Evolutionary conservation across 2,797 vertebrate species (phyloP), one percentile per base, ranked within the genome.

Genomic region (Menidia menidia): DNA sequence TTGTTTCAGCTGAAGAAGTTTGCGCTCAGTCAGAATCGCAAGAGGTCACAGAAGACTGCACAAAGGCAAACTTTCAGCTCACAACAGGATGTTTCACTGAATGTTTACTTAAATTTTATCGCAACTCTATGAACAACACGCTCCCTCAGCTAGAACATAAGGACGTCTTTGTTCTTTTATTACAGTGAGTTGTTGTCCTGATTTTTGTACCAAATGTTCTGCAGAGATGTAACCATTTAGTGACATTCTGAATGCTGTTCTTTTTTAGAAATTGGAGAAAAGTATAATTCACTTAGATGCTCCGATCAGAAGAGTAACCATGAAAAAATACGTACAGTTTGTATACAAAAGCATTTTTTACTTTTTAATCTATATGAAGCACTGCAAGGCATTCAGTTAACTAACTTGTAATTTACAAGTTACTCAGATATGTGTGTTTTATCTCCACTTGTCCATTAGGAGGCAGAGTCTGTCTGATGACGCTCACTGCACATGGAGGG

Each of bases 391-490:
- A 13, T 47, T 65, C 16, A 19, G 2, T n/a, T 45, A 43, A 62
- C 3, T 13, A 31, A 32, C 18, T 50, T 4, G 11, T 15, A 4
- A 39, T 4, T 4, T 39, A 9, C 15, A 58, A 19, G 41, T 64
- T 0, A 41, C 60, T 50, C 0, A 61, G 31, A 48, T 45, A 35
- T 68, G 30, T n/a, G 11, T 43, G 16, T 71, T 67, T 44, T 18
- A 44, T 35, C 64, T 57, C 6, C 13, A 51, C 30, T 52, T 79
- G 53, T 82, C 72, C 80, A 80, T 67, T 15, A 33, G 77, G 71
- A 80, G 71, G 81, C 76, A 79, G 79, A 78, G 56, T 78, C 16
- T 58, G 57, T 71, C 72, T 58, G 35, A 74, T 13, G 2, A 70
- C 70, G n/a, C 1, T 9, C 15, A 35, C 19, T 59, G 16, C 48